Base-by-base conservation (phyloP, 2,113 vertebrate species). In the Malurus melanocephalus region DNA sequence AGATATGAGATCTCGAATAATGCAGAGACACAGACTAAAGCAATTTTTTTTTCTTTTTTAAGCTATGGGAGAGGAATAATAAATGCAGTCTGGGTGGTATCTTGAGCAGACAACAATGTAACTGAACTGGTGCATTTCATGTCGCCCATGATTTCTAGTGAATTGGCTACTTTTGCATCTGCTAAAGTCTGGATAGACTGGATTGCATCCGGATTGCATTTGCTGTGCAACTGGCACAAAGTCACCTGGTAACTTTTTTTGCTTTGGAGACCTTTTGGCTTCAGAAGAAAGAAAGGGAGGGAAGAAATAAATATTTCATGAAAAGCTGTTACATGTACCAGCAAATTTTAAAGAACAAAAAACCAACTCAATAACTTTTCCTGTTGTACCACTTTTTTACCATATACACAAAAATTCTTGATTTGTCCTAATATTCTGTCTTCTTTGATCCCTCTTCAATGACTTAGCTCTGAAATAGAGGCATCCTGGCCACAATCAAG, bases 401-500 rank as follows among this genome's bases (percentile, higher is more conserved):
- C 7, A 85, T 32, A 23, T 60, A 49, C 16, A 48, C 7, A 16
- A 68, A 40, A 56, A n/a, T 30, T 85, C 26, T 80, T 49, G 2
- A 51, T 82, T 89, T 76, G 8, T 71, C 21, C 32, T 74, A 52
- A 33, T 40, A 64, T 10, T 59, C 24, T 74, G 11, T 61, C 49
- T 77, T 79, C 42, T 77, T 80, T 71, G 42, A 87, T 48, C 38
- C 10, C 16, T 84, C 18, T 87, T 79, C 65, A 85, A 13, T 40
- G 81, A 76, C 46, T 76, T 66, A 67, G 43, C 21, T 84, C 42
- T 84, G 28, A 92, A 69, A 48, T 48, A 87, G 30, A 93, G 40
- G 65, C 72, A 51, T 71, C 21, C 13, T 76, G 26, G n/a, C 78
- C 59, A 80, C 28, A 91, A 81, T 28, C 22, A 68, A 20, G 22